These are phyloP conservation scores for Cantharis nigra DNA, from an alignment of 2,888 invertebrate species.

Conservation along the genomic window DNA sequence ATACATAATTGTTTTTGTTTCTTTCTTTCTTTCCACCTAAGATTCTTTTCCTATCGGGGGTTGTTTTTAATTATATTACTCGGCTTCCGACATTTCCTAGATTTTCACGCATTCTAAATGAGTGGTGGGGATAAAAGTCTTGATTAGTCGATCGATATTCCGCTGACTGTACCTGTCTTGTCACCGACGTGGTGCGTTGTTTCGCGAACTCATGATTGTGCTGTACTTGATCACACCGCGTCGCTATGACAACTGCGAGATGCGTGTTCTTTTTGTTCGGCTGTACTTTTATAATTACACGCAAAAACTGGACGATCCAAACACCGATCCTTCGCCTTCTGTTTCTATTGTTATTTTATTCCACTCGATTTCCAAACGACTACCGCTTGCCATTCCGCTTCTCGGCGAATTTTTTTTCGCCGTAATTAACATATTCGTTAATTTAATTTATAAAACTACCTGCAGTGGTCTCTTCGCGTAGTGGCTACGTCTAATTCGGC, in stretches of 20 bases:
- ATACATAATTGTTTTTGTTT: not conserved
- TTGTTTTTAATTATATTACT: slow-evolving; percentile 35
- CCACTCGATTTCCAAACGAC: not conserved
- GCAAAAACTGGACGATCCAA: slow-evolving; percentile 53
- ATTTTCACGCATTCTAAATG: slow-evolving; percentile 52
- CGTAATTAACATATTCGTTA: not conserved
- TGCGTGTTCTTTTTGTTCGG: slow-evolving; percentile 51
- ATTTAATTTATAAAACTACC: not conserved
- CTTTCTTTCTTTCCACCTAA: not conserved
- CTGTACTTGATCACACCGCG: slow-evolving; percentile 53
- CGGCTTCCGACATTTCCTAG: slow-evolving; percentile 38
- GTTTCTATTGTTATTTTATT: slow-evolving; percentile 21
- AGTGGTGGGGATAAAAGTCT: slow-evolving; percentile 50
- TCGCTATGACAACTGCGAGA: slow-evolving; percentile 54
- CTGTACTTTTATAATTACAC: slow-evolving; percentile 57
- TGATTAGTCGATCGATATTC: slow-evolving; percentile 55
- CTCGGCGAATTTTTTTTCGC: not conserved
- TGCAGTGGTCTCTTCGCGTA: not conserved
- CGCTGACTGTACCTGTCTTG: slow-evolving; percentile 54
- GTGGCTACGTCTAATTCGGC: not conserved
- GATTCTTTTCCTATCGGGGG: slow-evolving; percentile 1
- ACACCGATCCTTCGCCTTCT: slow-evolving; percentile 30
- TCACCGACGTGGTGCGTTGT: slow-evolving; percentile 47
- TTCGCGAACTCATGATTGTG: slow-evolving; percentile 53
- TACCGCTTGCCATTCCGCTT: not conserved